Evolutionary conservation across 2,888 invertebrate species (phyloP).

Genomic region (Drosophila limbata): DNA sequence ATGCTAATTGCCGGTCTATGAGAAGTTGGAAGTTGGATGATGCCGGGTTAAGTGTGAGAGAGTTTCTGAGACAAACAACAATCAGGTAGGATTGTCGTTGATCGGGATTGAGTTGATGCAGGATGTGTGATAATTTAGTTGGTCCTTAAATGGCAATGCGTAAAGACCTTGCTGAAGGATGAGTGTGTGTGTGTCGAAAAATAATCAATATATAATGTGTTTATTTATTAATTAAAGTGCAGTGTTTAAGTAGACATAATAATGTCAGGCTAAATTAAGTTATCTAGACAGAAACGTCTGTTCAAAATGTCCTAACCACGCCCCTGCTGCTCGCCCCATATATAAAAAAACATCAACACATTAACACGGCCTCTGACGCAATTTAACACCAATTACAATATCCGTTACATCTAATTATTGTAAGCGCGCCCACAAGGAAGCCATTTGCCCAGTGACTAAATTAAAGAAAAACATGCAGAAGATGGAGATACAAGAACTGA

Average conservation of each 20-base stretch:
- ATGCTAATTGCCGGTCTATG: slow-evolving; percentile 66
- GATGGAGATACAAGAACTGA: not conserved
- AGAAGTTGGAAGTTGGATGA: slow-evolving; percentile 15
- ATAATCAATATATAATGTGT: not conserved
- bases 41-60: slow-evolving; percentile 28
- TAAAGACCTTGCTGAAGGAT: slow-evolving; percentile 33
- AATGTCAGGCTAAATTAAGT: not conserved
- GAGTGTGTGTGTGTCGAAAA: not conserved
- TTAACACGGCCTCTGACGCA: slow-evolving; percentile 83
- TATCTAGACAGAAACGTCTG: not conserved
- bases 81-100: slow-evolving; percentile 47
- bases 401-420: slow-evolving; percentile 85
- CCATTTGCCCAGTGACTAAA: slow-evolving; percentile 72
- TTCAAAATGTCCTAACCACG: not conserved
- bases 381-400: slow-evolving; percentile 86
- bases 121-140: slow-evolving; percentile 48
- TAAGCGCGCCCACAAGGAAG: slow-evolving; percentile 67
- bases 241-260: not conserved
- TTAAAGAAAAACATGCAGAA: slow-evolving; percentile 74
- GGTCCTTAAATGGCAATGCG: slow-evolving; percentile 33
- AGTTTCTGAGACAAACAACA: slow-evolving; percentile 46
- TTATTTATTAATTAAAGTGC: not conserved
- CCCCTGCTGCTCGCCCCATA: not conserved
- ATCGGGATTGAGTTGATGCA: slow-evolving; percentile 18
- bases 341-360: slow-evolving; percentile 64